phyloP scores from a whole-genome alignment of 2,113 vertebrate genomes.

The Dolichotis patagonum region DNA sequence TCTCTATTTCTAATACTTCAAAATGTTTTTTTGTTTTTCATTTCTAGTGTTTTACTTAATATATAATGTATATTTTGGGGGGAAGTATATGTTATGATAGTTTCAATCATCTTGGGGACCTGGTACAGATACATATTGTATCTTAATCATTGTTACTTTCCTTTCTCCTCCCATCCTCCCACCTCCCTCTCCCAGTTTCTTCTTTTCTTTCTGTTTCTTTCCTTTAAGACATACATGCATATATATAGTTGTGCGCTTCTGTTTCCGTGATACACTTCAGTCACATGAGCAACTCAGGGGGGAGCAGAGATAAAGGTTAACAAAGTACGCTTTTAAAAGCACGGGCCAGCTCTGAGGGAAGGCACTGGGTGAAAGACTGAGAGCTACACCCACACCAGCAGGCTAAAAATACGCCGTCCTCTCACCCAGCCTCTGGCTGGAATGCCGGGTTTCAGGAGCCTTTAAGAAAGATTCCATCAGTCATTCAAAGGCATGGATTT shows the following conservation, averaged over 20 bases:
- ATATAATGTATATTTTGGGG: neutral
- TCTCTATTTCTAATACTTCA: neutral
- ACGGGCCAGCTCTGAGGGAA: conserved; percentile 57
- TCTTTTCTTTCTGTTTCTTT: neutral
- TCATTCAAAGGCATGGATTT: conserved; percentile 80
- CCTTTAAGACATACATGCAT: neutral
- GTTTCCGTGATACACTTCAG: conserved; percentile 24
- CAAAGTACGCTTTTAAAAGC: neutral
- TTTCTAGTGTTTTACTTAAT: neutral
- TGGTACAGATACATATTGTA: neutral
- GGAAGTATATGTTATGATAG: neutral
- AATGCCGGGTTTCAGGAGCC: neutral
- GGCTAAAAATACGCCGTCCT: conserved; percentile 57
- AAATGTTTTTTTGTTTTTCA: neutral
- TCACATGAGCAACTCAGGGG: conserved; percentile 27
- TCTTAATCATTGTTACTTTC: neutral
- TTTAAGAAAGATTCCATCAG: conserved; percentile 84
- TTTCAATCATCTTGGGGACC: neutral
- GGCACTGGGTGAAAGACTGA: neutral
- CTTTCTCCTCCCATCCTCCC: neutral
- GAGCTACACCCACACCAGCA: neutral
- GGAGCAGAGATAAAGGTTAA: neutral
- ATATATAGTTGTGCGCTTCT: neutral
- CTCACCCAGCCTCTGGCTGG: neutral
- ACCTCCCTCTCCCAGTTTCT: neutral